Base-by-base conservation (phyloP, 1,140 invertebrate species). In the Tetramorium alpestre region DNA sequence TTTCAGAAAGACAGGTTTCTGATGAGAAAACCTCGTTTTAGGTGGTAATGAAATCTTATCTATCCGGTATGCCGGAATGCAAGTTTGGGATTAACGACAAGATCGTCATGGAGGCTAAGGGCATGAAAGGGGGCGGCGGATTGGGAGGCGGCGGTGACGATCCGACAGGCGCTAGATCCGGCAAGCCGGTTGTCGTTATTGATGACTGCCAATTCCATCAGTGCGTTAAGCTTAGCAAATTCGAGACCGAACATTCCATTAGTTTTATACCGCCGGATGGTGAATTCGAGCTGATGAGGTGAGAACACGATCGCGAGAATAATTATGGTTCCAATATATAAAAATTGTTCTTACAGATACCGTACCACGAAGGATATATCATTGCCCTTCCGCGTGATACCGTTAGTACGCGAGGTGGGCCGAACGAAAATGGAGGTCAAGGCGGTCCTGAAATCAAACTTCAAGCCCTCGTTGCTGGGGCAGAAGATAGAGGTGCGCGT, bases 71-170 rank as follows among this genome's bases (percentile, higher is more conserved):
- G 99, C 99, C 99, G 0, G 99, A 99, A 95, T 99, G 99, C 96
- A 99, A 99, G 96, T 99, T 99, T 96, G 99, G 99, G 18, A 99
- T 99, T 92, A 99, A 99, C 93, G 99, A 99, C 93, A 99, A 99
- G 95, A 98, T 99, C 80, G 98, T 99, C 0, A 99, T 99, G 98
- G 99, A 99, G 92, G 98, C 98, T 0, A 99, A 99, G 95, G 98
- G 99, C 6, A 97, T 97, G 95, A 98, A 97, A 93, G 96, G 96
- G 82, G 96, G 96, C 77, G 95, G 96, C 90, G 96, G 96, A 3
- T 96, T 97, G 56, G 96, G 96, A 11, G 96, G 95, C 25, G 94
- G 96, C 62, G 96, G 97, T 81, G 96, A 97, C 28, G 99, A 99
- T 94, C 97, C 97, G 85, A 98, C 99, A 92, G 97, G 98, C 22